Percentiles rank a stretch among this genome's conserved stretches.
Evolutionary conservation across 2,797 vertebrate species (phyloP).

Genomic region (Emydoidea blandingii): DNA sequence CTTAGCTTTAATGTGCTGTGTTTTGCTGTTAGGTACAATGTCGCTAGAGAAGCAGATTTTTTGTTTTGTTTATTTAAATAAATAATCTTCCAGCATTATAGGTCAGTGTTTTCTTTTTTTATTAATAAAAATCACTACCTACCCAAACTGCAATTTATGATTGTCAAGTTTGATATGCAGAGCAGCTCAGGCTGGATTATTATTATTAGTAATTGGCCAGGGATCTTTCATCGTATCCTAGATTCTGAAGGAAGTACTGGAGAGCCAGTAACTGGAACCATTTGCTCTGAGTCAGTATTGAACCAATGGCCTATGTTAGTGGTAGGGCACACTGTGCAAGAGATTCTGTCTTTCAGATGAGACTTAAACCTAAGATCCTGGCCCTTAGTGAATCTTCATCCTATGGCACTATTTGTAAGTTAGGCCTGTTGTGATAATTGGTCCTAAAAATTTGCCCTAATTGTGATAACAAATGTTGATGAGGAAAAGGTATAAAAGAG

Average conservation of each 20-base stretch:
- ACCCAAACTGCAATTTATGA: background rate
- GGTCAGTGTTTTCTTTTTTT: background rate
- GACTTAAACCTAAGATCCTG: background rate
- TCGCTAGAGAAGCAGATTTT: no score
- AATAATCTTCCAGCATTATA: background rate
- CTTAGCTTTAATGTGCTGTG: background rate
- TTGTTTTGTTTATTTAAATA: background rate
- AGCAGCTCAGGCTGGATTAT: no score
- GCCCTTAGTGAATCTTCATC: background rate
- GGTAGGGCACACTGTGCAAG: no score
- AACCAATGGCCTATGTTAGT: no score
- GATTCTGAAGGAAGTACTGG: no score
- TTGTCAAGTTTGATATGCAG: background rate
- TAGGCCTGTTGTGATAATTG: background rate
- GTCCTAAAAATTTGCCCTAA: background rate
- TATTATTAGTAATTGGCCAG: no score
- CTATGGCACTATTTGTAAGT: background rate
- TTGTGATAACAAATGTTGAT: background rate
- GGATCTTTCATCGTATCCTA: no score
- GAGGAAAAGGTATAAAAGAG: background rate
- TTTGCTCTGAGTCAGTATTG: no score
- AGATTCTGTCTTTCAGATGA: no score
- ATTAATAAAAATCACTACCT: background rate
- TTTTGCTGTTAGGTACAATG: background rate
- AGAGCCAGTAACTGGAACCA: no score